Evolutionary conservation across 2,888 invertebrate species (phyloP), one percentile per base, ranked within the genome.

Genomic region (Diloba caeruleocephala): DNA sequence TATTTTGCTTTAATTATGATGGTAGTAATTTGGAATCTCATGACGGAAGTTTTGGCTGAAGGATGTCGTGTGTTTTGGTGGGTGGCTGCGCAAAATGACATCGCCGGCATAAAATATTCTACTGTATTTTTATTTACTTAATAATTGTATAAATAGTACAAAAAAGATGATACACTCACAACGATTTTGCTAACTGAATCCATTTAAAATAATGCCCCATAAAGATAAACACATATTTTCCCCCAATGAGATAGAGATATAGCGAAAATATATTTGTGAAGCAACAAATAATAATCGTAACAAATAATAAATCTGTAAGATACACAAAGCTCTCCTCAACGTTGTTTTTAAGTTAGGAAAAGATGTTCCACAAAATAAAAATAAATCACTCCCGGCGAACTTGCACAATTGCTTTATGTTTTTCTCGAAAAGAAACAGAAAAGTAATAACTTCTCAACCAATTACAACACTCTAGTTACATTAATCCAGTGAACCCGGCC

Each of bases 391-490:
- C 77, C 64, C 54, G 61, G 71, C 69, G 71, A 85, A 85, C 84
- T 85, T 84, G 82, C 79, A 84, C 84, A 84, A 89, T 85, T 87
- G 82, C 83, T 87, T 88, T 84, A 87, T 87, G 85, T 87, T 86
- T 85, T 84, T 84, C 81, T 77, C 81, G 77, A 82, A 84, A 81
- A 84, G 82, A 85, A 86, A 86, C 81, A 81, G 72, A 84, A 85
- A 88, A 86, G 85, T 85, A 85, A 88, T 88, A 89, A 87, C 85
- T 87, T 89, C 81, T 83, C 81, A 82, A 85, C 85, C 88, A 89
- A 89, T 89, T 89, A 90, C 84, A 84, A 85, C 87, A 89, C 85
- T 88, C 84, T 87, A 86, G 85, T 86, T 86, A 89, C 85, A 86
- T 88, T 89, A 87, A 88, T 89, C 84, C 84, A 80, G 78, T 79